These are phyloP conservation scores for Nysson spinosus DNA, from an alignment of 2,888 invertebrate genomes.

Conservation along the genomic window DNA sequence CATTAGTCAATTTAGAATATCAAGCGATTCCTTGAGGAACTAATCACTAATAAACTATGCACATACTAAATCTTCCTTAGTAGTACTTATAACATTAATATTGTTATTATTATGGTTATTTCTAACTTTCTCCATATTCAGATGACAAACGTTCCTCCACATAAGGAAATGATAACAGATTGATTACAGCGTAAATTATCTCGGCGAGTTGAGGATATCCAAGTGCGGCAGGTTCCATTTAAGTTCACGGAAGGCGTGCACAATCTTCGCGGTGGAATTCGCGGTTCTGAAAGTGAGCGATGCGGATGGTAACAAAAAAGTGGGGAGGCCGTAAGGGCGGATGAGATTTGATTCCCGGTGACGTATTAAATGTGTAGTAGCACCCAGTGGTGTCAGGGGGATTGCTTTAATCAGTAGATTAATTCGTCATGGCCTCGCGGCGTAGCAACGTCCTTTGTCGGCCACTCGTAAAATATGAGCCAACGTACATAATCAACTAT, in stretches of 20 bases:
- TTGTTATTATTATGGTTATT: too few species aligned
- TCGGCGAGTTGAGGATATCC: too few species aligned
- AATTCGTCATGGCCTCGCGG: slow-evolving; percentile 75
- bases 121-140: too few species aligned
- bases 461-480: slow-evolving; percentile 72
- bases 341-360: slow-evolving; percentile 72
- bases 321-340: slow-evolving; percentile 57
- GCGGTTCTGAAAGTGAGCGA: slow-evolving; percentile 53
- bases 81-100: too few species aligned
- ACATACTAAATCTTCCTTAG: too few species aligned
- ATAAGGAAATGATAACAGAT: too few species aligned
- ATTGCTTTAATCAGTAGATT: slow-evolving; percentile 77
- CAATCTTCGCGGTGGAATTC: slow-evolving; percentile 28
- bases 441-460: slow-evolving; percentile 75
- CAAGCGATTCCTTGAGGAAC: too few species aligned
- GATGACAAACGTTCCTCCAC: too few species aligned
- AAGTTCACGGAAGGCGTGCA: slow-evolving; percentile 2
- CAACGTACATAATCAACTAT: slow-evolving; percentile 75
- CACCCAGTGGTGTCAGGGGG: slow-evolving; percentile 72
- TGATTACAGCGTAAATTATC: too few species aligned
- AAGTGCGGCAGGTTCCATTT: too few species aligned
- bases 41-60: too few species aligned
- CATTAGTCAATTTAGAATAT: too few species aligned
- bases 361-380: slow-evolving; percentile 76
- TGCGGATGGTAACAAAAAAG: slow-evolving; percentile 62